Base-by-base conservation (phyloP, 1,140 invertebrate genomes). In the Musca vetustissima region DNA sequence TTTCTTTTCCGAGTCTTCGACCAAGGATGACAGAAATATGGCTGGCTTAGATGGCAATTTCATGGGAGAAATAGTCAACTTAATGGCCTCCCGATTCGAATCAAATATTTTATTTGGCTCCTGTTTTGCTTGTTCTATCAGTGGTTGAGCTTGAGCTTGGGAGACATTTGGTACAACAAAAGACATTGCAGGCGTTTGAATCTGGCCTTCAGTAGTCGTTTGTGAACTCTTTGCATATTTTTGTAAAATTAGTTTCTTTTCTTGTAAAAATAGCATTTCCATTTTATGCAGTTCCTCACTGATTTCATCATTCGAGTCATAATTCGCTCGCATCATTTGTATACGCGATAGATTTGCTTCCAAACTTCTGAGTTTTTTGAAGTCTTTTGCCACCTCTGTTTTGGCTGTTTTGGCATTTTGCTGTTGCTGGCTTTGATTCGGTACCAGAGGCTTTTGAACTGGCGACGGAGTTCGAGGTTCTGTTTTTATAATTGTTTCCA, bases 241-340 rank as follows among this genome's bases (percentile, higher is more conserved):
- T 24, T 78, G 74, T 69, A 80, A 72, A 1, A 81, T 81, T 15
- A 79, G 73, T n/a, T 79, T 80, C 48, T 76, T 76, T 13, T 80
- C 79, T 67, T 73, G 73, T 1, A 80, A 61, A 48, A 81, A 78
- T 6, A 81, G 43, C 4, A 75, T 79, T 22, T 81, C 79, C 79
- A 81, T 81, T 72, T 81, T 80, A 4, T 78, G 66, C 52, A 81
- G 67, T 64, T 80, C 79, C 36, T 79, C 77, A 55, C 73, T 76
- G 9, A 81, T 75, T 49, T 81, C 79, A 68, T 81, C 79, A 2
- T 73, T 76, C 0, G 77, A 74, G 66, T 81, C 79, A 49, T 76
- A 81, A 59, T 76, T 79, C 21, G 79, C 77, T 0, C 79, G 73
- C 79, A 81, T 81, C 75, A 74, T 80, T 65, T 81, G 79, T 64